Conservation (phyloP, 2,113 vertebrate species). For the Pachyramphus minor region DNA sequence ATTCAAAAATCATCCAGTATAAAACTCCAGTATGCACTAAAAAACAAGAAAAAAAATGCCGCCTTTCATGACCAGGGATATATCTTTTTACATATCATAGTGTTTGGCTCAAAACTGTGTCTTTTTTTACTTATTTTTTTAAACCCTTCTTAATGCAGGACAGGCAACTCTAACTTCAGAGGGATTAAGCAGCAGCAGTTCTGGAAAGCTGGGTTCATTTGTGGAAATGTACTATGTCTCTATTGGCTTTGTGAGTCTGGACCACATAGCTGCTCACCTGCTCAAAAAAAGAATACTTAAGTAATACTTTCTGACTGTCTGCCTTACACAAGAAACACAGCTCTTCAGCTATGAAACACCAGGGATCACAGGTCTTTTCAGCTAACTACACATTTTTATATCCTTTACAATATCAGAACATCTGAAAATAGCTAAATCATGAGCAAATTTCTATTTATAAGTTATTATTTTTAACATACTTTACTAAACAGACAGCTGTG, state of each 20-base stretch:
- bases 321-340: not conserved
- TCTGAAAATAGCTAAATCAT: not conserved
- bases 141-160: not conserved
- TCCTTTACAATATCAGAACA: not conserved
- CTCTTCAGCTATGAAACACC: not conserved
- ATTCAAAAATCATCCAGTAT: not conserved
- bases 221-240: not conserved
- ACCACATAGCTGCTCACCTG: not conserved
- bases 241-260: not conserved
- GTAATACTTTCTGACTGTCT: not conserved
- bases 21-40: not conserved
- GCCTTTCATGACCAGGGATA: not conserved
- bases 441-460: not conserved
- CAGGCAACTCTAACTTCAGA: not conserved
- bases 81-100: not conserved
- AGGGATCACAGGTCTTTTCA: not conserved
- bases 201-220: not conserved
- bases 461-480: not conserved
- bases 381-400: not conserved
- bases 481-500: not conserved
- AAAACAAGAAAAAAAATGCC: not conserved
- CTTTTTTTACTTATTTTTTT: not conserved
- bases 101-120: not conserved
- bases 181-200: not conserved
- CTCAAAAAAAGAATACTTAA: not conserved